Evolutionary conservation across 2,888 invertebrate genomes (phyloP), one percentile per base, ranked within the genome.

Genomic region (Strigamia maritima): DNA sequence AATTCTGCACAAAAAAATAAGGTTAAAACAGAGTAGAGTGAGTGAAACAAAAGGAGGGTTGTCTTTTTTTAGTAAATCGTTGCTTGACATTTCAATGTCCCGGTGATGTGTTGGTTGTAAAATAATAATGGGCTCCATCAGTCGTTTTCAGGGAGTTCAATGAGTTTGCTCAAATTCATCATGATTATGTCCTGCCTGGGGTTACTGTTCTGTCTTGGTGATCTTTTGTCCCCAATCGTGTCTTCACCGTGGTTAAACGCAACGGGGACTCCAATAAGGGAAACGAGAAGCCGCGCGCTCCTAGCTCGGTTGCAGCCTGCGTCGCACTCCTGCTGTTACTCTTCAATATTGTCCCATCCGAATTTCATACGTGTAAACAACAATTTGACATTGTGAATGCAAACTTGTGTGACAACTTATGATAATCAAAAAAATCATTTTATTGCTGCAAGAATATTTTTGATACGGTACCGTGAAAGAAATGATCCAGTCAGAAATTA

Each of bases 151-250:
- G 54, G 54, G 19, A 19, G 54, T 54, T 54, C 54, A 54, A 54
- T 54, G 54, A 54, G 54, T 54, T 54, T 16, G 22, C 54, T 54
- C 54, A 19, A 54, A 54, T 54, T 54, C 19, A 54, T 54, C 54
- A 54, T 54, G 54, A 54, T 54, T 54, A 54, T 54, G 54, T 54
- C 54, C 54, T 54, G 22, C 54, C 54, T 54, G 54, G 54, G 54
- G 54, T 54, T 54, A 54, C 19, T 54, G 19, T 54, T 54, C 54
- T 19, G 19, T 19, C 54, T 54, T 22, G 54, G 54, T 54, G 54
- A 54, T 54, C 54, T 54, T 54, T 54, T 54, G 54, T 54, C 19
- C 54, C 54, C n/a, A 54, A 19, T 54, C 54, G 54, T 54, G 54
- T 54, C 54, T 54, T 54, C 54, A 54, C 54, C 54, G 54, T 54